These are phyloP conservation scores for Himantopus leucocephalus DNA, from an alignment of 2,113 vertebrate species.

Conservation along the genomic window DNA sequence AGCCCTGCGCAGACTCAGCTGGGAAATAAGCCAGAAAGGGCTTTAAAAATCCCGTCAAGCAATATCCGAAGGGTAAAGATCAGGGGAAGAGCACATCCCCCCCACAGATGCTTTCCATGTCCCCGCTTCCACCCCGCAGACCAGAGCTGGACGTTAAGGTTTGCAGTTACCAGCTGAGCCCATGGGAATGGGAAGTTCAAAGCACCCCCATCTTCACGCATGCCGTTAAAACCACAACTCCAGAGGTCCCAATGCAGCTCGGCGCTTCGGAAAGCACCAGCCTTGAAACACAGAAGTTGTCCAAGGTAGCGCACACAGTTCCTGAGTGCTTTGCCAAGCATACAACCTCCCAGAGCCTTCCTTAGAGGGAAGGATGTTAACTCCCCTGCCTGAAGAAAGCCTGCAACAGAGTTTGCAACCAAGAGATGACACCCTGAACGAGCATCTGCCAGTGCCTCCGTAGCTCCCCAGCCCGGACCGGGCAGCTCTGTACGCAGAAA, in stretches of 20 bases:
- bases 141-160: rapidly evolving
- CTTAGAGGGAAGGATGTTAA: rapidly evolving
- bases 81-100: background rate
- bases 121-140: background rate
- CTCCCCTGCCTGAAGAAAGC: background rate
- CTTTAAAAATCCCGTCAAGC: background rate
- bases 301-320: rapidly evolving
- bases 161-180: background rate
- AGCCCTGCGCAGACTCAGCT: too few species aligned
- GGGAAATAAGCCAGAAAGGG: background rate
- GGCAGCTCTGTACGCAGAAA: background rate
- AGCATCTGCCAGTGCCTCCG: rapidly evolving
- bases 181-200: background rate
- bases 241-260: rapidly evolving
- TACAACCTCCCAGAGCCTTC: background rate
- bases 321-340: rapidly evolving
- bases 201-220: background rate
- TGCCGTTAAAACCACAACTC: background rate
- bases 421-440: rapidly evolving
- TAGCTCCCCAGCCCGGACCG: background rate
- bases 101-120: background rate
- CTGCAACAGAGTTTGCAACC: background rate
- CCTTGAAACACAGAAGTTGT: rapidly evolving
- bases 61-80: background rate
- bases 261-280: background rate